Percentiles rank a stretch among this genome's conserved stretches.
Conservation (phyloP, 2,888 invertebrate genomes). For the Drosophila yooni region DNA sequence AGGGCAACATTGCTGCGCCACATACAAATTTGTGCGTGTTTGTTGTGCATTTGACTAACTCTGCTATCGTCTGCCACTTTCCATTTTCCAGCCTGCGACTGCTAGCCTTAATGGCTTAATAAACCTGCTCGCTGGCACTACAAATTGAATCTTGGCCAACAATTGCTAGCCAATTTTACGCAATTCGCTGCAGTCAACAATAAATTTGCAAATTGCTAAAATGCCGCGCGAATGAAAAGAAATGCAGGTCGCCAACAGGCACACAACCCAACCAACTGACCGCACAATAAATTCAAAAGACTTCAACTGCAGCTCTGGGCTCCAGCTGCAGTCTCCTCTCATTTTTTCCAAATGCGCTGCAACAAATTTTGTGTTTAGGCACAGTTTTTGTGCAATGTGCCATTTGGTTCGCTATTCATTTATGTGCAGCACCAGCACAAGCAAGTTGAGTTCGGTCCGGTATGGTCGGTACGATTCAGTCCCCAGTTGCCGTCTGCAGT, state of each 20-base stretch:
- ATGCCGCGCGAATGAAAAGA: slow-evolving; percentile 59
- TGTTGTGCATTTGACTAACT: neutral
- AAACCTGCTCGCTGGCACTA: slow-evolving; percentile 28
- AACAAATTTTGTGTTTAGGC: slow-evolving; percentile 66
- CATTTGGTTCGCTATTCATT: slow-evolving; percentile 65
- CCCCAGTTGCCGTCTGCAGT: slow-evolving; percentile 29
- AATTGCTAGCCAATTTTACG: slow-evolving; percentile 77
- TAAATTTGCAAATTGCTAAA: slow-evolving; percentile 73
- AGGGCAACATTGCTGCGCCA: slow-evolving; percentile 27
- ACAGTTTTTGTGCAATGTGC: slow-evolving; percentile 48
- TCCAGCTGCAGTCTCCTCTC: slow-evolving; percentile 31
- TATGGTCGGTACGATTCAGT: neutral
- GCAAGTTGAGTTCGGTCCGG: neutral
- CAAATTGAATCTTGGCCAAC: slow-evolving; percentile 77
- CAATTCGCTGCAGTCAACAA: slow-evolving; percentile 80
- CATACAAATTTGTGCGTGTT: slow-evolving; percentile 31
- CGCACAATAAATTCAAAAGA: slow-evolving; percentile 72
- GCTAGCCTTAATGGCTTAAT: slow-evolving; percentile 58
- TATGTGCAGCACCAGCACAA: slow-evolving; percentile 19
- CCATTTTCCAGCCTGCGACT: slow-evolving; percentile 34
- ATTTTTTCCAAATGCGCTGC: slow-evolving; percentile 44
- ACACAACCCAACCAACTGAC: slow-evolving; percentile 24
- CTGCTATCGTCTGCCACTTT: slow-evolving; percentile 36
- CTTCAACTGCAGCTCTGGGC: slow-evolving; percentile 33
- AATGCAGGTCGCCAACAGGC: slow-evolving; percentile 70